Base-by-base conservation (phyloP, 1,140 invertebrate species). In the Thaumatotibia leucotreta region DNA sequence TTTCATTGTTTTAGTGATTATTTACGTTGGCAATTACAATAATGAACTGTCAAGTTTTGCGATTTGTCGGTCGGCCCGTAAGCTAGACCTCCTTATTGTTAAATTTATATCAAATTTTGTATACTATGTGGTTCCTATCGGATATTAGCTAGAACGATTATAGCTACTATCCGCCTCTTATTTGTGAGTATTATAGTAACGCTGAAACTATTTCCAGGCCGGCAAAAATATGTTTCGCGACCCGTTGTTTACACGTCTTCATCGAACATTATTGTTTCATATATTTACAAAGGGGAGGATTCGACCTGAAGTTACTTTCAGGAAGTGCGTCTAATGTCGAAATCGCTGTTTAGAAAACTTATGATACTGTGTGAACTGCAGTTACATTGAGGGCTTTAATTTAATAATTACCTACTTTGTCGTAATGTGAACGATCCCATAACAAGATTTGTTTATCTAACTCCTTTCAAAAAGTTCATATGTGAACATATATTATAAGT, bases 281-380 rank as follows among this genome's bases (percentile, higher is more conserved):
- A 69, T 85, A 83, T 86, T 88, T 88, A 87, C 82, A 85, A 88
- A 88, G 86, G 87, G 87, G 86, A 82, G 86, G 82, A 88, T 86
- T 66, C 67, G 33, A 61, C 39, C 22, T 58, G 31, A 66, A 39
- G 10, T 63, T 49, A 23, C 58, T 63, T 52, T 20, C 32, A 62
- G 61, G 31, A 62, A 62, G 9, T 33, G 61, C 32, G 17, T 33
- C 32, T 20, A 33, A 62, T 20, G 14, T 62, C 29, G 14, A 11
- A 33, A 20, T 17, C 9, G 20, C 17, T 45, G 39, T 45, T 45
- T 45, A 45, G 39, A 17, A 45, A 58, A 24, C 14, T 11, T 14
- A 14, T n/a, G 52, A 27, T 14, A 58, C 14, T 27, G 23, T 27
- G 27, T 27, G 6, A 27, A 31, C 11, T 17, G 11, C 1, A 27